phyloP scores from a whole-genome alignment of 2,888 invertebrate genomes.

The Cheilosia impressa region DNA sequence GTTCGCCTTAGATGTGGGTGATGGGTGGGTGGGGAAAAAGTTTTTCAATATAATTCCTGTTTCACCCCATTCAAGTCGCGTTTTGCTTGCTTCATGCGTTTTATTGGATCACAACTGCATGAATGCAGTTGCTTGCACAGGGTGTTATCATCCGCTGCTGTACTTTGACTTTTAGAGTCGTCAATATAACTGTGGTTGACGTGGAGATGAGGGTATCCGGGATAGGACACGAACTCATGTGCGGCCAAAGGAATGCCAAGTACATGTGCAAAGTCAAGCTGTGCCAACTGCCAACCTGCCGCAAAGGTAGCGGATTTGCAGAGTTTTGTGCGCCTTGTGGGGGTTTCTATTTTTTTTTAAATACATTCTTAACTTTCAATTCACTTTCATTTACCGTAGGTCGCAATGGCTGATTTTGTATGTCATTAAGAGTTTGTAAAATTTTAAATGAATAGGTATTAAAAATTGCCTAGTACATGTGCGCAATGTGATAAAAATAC shows the following conservation, averaged over 20 bases:
- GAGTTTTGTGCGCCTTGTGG: too few relatives aligned
- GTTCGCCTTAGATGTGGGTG: conserved; percentile 45
- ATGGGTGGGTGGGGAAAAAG: conserved; percentile 10
- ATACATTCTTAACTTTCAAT: too few relatives aligned
- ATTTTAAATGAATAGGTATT: too few relatives aligned
- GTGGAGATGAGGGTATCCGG: neutral
- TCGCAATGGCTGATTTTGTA: neutral
- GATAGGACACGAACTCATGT: conserved; percentile 14
- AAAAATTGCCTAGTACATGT: too few relatives aligned
- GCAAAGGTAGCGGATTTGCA: conserved; percentile 11
- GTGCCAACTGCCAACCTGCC: conserved; percentile 14
- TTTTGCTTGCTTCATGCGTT: conserved; percentile 47
- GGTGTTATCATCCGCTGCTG: conserved; percentile 40
- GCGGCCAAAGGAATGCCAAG: conserved; percentile 13
- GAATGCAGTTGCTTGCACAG: conserved; percentile 11
- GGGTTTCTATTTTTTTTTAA: too few relatives aligned
- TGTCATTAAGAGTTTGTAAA: too few relatives aligned
- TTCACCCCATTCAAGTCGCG: conserved; percentile 37
- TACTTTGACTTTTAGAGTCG: conserved; percentile 55
- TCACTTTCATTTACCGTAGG: neutral
- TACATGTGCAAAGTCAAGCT: conserved; percentile 19
- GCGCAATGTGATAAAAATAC: too few relatives aligned
- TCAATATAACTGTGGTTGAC: conserved; percentile 43
- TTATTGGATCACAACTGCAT: conserved; percentile 28
- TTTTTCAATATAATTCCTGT: conserved; percentile 52